Evolutionary conservation across 2,113 vertebrate genomes (phyloP), one percentile per base, ranked within the genome.

Genomic region (Pterocles gutturalis): DNA sequence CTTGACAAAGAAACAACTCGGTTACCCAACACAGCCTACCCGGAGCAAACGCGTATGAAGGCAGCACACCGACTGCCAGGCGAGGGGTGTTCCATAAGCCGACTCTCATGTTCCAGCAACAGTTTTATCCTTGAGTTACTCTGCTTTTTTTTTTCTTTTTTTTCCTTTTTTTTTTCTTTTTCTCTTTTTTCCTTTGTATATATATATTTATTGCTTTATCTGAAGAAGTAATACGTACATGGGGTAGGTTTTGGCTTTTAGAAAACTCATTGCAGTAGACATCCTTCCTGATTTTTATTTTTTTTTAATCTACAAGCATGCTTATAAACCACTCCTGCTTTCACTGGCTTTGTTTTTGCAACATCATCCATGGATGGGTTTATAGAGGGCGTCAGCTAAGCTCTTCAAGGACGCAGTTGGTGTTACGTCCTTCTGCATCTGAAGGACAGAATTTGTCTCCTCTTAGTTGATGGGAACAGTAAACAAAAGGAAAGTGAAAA

Each of bases 381-480:
- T 65, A 10, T 12, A 46, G 46, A 45, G 17, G 17, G 29, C 29
- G 54, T 57, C 77, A 73, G 78, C 15, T 12, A 36, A 69, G 60
- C 53, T 4, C 11, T 5, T 14, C 0, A 5, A 17, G n/a, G 53
- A 15, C 0, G 3, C 60, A 26, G 71, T 19, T 28, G 46, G 38
- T 19, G 38, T 34, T 31, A 7, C 0, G 24, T 75, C 93, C 78
- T 90, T 48, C 66, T 71, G 69, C 34, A 29, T n/a, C 57, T 51
- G 81, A 96, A 95, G 91, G 91, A 78, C 77, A 61, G 51, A 55
- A 36, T 55, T 62, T 81, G 48, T 64, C 83, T 83, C 55, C 41
- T 79, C 1, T 7, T 54, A 48, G 29, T 2, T 78, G 73, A 69
- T 71, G 73, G 73, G 49, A 85, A 78, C 16, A 26, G 55, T 54